Evolutionary conservation across 1,140 invertebrate genomes (phyloP), one percentile per base, ranked within the genome.

Genomic region (Acromyrmex charruanus): DNA sequence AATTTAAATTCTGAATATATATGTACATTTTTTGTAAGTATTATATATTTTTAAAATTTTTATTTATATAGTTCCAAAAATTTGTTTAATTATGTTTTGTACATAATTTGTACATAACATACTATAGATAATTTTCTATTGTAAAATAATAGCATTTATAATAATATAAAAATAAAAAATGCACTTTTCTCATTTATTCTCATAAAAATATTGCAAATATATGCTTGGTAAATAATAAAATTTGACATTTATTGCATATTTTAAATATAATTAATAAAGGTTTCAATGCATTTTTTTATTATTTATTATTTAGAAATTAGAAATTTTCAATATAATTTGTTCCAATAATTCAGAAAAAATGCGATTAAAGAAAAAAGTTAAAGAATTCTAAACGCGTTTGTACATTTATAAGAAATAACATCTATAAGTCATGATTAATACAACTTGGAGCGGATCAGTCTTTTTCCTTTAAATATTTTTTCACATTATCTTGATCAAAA

Each of bases 401-500:
- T 68, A 58, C 31, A 44, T 12, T n/a, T 58, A 28, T 0, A 58
- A 69, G 4, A 55, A 55, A 10, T 31, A 31, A 49, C 10, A 65
- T 71, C n/a, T 55, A 44, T 44, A 44, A 25, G 14, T 44, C 28
- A 3, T 35, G 4, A 18, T 6, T 39, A 25, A 49, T 4, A 69
- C 10, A 58, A 21, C 12, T 18, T 12, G 14, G 14, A 44, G 16
- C 16, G 10, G 25, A 71, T 81, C 16, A 71, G 4, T 9, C 0
- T 9, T 66, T 80, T 31, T n/a, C 25, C 21, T 31, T 35, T 25
- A 66, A 65, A 85, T 69, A 80, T 88, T 87, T 81, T 75, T 51
- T 85, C 35, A 74, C 77, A 72, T 58, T 89, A 87, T 79, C 59
- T 90, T 72, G 25, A 85, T 35, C 6, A 35, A 53, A 58, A 44